Evolutionary conservation across 2,888 invertebrate species (phyloP).

Genomic region (Piscicola geometra): DNA sequence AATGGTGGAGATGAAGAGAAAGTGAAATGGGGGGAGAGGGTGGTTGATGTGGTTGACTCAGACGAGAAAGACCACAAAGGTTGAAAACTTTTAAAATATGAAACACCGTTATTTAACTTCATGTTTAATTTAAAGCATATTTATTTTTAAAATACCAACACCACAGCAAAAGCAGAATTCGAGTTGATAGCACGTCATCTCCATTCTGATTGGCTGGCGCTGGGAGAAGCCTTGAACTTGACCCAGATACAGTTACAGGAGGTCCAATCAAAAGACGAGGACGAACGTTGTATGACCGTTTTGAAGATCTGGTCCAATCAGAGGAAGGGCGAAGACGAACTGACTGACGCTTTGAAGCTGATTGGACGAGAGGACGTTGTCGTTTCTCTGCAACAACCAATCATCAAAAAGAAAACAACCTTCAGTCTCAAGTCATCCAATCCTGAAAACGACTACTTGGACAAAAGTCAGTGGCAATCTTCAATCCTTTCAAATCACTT

Average conservation of each 20-base stretch:
- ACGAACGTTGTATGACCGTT: slow-evolving; percentile 87
- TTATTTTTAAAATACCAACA: background rate
- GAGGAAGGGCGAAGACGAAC: slow-evolving; percentile 61
- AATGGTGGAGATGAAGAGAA: no score
- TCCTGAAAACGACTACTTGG: slow-evolving; percentile 26
- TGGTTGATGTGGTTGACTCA: slow-evolving; percentile 8
- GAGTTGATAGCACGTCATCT: slow-evolving; percentile 76
- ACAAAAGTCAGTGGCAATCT: slow-evolving; percentile 46
- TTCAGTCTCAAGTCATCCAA: slow-evolving; percentile 2
- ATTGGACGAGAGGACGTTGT: slow-evolving; percentile 43
- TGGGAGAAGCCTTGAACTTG: slow-evolving; percentile 79
- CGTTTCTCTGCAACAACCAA: slow-evolving; percentile 8
- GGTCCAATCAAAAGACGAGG: slow-evolving; percentile 78
- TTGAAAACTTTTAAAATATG: slow-evolving; percentile 6
- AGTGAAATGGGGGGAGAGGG: background rate
- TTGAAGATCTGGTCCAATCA: slow-evolving; percentile 85
- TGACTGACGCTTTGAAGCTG: slow-evolving; percentile 35
- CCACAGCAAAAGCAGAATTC: slow-evolving; percentile 52
- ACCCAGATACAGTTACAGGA: slow-evolving; percentile 73
- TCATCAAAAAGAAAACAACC: slow-evolving; percentile 16
- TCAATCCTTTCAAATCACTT: slow-evolving; percentile 44
- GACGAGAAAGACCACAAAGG: slow-evolving; percentile 27
- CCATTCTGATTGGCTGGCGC: slow-evolving; percentile 55
- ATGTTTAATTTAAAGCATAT: background rate
- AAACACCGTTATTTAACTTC: no score